These are phyloP conservation scores for Planiliza haematocheilus DNA, from an alignment of 2,113 vertebrate species.

Conservation along the genomic window DNA sequence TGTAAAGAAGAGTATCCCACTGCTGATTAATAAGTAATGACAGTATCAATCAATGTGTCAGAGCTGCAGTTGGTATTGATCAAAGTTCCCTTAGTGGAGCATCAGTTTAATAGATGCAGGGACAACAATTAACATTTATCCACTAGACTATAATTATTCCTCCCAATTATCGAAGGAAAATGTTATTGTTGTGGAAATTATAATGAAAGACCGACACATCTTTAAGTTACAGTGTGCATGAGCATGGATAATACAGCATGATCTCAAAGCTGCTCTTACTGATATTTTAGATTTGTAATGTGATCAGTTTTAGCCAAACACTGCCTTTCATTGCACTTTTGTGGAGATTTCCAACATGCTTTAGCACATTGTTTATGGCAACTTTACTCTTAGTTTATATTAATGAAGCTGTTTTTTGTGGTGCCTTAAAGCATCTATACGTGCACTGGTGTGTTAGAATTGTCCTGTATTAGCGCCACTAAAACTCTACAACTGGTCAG, in stretches of 20 bases:
- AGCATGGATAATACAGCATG: not conserved
- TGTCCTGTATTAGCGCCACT: too few relatives aligned
- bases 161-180: slow-evolving; percentile 2
- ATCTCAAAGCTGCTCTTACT: slow-evolving; percentile 8
- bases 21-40: slow-evolving; percentile 57
- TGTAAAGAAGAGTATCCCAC: slow-evolving; percentile 34
- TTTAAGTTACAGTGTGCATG: not conserved
- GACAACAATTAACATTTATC: slow-evolving; percentile 34
- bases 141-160: not conserved
- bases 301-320: not conserved
- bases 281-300: not conserved
- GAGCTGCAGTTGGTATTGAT: slow-evolving; percentile 54
- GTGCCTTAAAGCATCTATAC: too few relatives aligned
- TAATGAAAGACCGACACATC: not conserved
- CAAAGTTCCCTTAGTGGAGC: slow-evolving; percentile 5
- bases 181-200: not conserved
- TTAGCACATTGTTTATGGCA: not conserved
- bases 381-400: not conserved
- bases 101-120: slow-evolving; percentile 33
- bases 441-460: too few relatives aligned
- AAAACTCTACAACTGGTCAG: too few relatives aligned
- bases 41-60: slow-evolving; percentile 51
- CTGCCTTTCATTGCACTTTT: not conserved
- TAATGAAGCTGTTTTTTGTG: too few relatives aligned
- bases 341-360: not conserved